Base-by-base conservation (phyloP, 53 echinoderm and acorn worm genomes). In the Henricia sp. region DNA sequence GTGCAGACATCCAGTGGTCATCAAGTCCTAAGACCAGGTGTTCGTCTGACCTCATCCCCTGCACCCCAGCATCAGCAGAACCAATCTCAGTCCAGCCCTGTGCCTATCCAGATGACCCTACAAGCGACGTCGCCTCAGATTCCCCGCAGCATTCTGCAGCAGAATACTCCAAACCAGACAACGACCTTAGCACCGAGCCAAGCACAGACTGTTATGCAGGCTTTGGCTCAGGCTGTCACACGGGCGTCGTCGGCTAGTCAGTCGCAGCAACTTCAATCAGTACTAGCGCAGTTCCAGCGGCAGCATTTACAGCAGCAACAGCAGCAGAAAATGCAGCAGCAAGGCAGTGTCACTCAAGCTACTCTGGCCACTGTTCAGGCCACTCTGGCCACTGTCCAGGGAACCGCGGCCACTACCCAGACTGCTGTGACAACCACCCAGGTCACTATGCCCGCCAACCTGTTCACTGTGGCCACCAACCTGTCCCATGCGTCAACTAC, bases 1-100 rank as follows among this genome's bases (percentile, higher is more conserved):
- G 89, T 96, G 26, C 96, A 96, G 70, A 89, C 91, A 26, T 52
- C 93, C 1, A 85, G 89, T 13, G 96, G 96, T 17, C 88, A 90
- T 51, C 94, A 94, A 48, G 85, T 91, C 20, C 50, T 94, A 34
- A 54, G 94, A 23, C 88, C 89, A 26, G 82, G 88, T 1, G 86
- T 85, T 11, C 74, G 75, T 29, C 43, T 72, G 36, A 51, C 78
- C 16, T 51, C 80, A 0, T 65, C 89, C 66, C 82, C 80, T 70
- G 56, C 82, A 24, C 27, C 74, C 33, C 92, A 82, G 28, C 86
- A 86, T 57, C 74, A 55, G 58, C 71, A 56, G 55, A 77, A 65
- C 35, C 62, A 67, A 16, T 72, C 38, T 27, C 85, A 46, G 54
- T 51, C 63, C 84, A 89, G 84, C 76, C 63, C 70, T 3, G 58